phyloP scores from a whole-genome alignment of 2,888 invertebrate species.

The Ernsta delagoae region DNA sequence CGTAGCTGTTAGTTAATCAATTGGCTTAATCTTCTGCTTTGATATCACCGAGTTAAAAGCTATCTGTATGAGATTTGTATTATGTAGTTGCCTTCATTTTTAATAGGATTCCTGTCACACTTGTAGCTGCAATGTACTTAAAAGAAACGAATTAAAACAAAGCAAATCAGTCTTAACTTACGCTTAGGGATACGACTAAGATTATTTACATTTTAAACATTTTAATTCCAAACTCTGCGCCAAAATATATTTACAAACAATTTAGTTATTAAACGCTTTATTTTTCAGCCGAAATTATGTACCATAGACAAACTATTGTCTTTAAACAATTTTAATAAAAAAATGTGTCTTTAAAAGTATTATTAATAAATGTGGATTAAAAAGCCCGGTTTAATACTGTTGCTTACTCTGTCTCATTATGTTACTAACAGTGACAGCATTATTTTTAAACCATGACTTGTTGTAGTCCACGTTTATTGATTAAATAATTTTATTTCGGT shows the following conservation, averaged over 20 bases:
- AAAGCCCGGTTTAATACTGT: too few species aligned
- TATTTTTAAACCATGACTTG: too few species aligned
- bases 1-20: background rate
- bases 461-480: too few species aligned
- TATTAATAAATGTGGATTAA: too few species aligned
- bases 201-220: conserved; percentile 67
- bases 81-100: background rate
- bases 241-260: conserved; percentile 47
- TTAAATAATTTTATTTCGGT: background rate
- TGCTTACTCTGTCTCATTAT: too few species aligned
- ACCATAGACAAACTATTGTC: background rate
- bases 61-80: too few species aligned
- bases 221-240: conserved; percentile 48
- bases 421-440: too few species aligned
- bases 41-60: background rate
- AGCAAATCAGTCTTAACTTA: conserved; percentile 82
- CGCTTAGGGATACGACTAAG: conserved; percentile 68
- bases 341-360: too few species aligned
- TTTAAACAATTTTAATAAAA: too few species aligned
- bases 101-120: background rate
- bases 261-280: background rate
- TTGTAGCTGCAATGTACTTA: conserved; percentile 40
- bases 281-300: background rate
- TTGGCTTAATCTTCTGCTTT: background rate
- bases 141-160: conserved; percentile 44